phyloP scores from a whole-genome alignment of 2,888 invertebrate genomes.

The Synanthedon formicaeformis region DNA sequence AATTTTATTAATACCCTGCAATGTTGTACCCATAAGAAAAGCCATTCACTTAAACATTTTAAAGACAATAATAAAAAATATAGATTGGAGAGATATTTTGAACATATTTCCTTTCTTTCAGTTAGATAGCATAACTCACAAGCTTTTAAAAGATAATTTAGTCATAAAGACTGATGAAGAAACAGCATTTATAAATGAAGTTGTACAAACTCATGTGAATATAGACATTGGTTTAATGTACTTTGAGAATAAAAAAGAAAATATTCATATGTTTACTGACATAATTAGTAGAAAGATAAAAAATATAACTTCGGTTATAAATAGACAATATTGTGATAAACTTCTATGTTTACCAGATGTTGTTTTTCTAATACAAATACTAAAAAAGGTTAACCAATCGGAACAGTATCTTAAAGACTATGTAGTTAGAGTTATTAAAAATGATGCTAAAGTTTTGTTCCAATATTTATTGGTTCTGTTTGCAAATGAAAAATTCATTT shows the following conservation, averaged over 20 bases:
- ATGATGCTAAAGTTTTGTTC: slow-evolving; percentile 25
- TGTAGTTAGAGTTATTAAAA: slow-evolving; percentile 15
- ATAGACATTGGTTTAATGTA: slow-evolving; percentile 35
- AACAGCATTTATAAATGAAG: slow-evolving; percentile 17
- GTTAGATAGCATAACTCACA: slow-evolving; percentile 9
- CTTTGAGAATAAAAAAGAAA: slow-evolving; percentile 22
- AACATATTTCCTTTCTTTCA: slow-evolving; percentile 25
- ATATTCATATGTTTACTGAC: slow-evolving; percentile 19
- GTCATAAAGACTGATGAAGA: slow-evolving; percentile 17
- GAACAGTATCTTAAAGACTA: slow-evolving; percentile 7
- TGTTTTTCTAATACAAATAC: slow-evolving; percentile 27
- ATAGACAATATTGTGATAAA: slow-evolving; percentile 42
- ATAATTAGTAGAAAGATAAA: slow-evolving; percentile 25
- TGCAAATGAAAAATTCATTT: slow-evolving; percentile 21
- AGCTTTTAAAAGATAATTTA: slow-evolving; percentile 11
- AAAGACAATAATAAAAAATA: slow-evolving; percentile 26
- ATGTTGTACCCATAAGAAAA: slow-evolving; percentile 42
- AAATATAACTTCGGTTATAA: slow-evolving; percentile 25
- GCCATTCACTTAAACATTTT: slow-evolving; percentile 35
- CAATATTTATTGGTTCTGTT: slow-evolving; percentile 31
- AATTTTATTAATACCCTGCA: slow-evolving; percentile 44
- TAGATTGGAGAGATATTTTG: slow-evolving; percentile 30
- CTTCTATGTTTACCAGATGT: slow-evolving; percentile 31
- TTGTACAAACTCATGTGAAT: slow-evolving; percentile 20
- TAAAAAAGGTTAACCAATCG: slow-evolving; percentile 17